Evolutionary conservation across 1,140 invertebrate genomes (phyloP).

Genomic region (Rhagoletis zephyria): DNA sequence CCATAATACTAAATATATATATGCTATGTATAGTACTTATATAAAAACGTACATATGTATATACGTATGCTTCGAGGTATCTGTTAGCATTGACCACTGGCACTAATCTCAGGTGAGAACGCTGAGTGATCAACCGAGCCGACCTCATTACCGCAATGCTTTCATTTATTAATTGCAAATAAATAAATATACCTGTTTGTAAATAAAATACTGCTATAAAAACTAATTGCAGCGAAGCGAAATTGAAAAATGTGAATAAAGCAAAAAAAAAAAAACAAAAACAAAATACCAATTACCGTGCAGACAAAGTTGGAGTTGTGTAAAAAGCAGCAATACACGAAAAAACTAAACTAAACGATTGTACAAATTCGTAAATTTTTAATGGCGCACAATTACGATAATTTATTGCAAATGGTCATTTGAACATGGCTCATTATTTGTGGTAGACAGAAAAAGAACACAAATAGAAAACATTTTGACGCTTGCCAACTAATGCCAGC

Average conservation of each 20-base stretch:
- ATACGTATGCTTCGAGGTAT: neutral
- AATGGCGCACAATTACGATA: conserved; percentile 36
- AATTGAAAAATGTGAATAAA: neutral
- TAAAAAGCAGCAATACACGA: neutral
- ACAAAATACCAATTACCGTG: neutral
- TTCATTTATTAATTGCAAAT: conserved; percentile 42
- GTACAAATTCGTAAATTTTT: neutral
- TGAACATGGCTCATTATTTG: conserved; percentile 10
- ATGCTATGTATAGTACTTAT: too few relatives aligned
- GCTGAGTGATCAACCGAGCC: neutral
- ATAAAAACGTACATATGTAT: too few relatives aligned
- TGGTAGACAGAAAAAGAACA: neutral
- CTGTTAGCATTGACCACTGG: neutral
- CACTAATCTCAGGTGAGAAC: neutral
- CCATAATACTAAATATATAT: neutral
- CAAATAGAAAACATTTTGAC: neutral
- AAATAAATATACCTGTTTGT: neutral
- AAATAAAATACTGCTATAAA: too few relatives aligned
- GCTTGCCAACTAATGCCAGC: neutral
- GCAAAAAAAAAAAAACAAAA: neutral
- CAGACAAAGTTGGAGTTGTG: neutral
- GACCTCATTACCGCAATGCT: conserved; percentile 23
- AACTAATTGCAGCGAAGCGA: neutral
- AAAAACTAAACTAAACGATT: neutral
- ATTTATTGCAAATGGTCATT: conserved; percentile 33